Evolutionary conservation across 2,113 vertebrate species (phyloP), one percentile per base, ranked within the genome.

Genomic region (Alligator mississippiensis): DNA sequence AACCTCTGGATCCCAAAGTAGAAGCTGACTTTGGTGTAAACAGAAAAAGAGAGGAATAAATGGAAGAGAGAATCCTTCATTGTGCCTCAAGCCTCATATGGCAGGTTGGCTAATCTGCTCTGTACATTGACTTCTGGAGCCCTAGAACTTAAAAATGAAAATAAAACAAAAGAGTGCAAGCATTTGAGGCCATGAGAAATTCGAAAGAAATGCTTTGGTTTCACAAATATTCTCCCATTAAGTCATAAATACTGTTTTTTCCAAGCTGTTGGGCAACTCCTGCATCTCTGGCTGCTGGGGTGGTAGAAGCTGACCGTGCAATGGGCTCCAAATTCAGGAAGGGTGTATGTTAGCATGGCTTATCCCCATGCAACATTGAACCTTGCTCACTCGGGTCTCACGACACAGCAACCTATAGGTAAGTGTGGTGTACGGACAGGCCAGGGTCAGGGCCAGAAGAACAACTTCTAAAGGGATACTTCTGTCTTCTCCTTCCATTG

Each of bases 91-190:
- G 64, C 64, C 16, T n/a, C 27, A 30, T 7, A 14, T 57, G 75
- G 38, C 1, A 2, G 59, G 25, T 19, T 68, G 82, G 9, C 61
- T 21, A 61, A 85, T 57, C 17, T 6, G 19, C 78, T 89, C 47
- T 47, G 15, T n/a, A 9, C 28, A 9, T 28, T 94, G 86, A 93
- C 87, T 91, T 93, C 88, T 30, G 79, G 15, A 47, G 82, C 19
- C 25, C 59, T 64, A 30, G 81, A 76, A n/a, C 68, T 80, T 13
- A 17, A 96, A 96, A 96, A 82, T 62, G 96, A 97, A 96, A 96
- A 95, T 87, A 94, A 93, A 96, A 96, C 86, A 30, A 76, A 79
- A 84, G 82, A 94, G 91, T 90, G 94, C 93, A 96, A 19, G 95
- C 38, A n/a, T 83, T 89, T 60, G 7, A 38, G 25, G 24, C 76